Conservation (phyloP, 2,113 vertebrate species). For the Trachemys scripta region DNA sequence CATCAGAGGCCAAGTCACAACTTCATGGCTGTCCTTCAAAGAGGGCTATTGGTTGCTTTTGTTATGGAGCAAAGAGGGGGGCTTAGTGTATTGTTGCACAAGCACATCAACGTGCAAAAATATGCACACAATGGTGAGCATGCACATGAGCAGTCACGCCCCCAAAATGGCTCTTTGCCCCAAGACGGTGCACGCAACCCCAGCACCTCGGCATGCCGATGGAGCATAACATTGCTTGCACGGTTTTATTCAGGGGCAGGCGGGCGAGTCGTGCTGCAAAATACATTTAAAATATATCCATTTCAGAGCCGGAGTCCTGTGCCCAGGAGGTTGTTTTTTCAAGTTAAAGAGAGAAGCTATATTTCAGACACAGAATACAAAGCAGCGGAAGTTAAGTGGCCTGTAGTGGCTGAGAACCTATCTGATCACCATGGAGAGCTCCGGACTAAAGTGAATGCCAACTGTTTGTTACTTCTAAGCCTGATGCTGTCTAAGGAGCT, state of each 20-base stretch:
- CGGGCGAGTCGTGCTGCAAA: neutral
- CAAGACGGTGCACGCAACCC: rapidly evolving
- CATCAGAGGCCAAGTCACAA: neutral
- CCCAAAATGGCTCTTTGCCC: rapidly evolving
- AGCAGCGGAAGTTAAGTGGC: neutral
- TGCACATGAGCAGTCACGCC: rapidly evolving
- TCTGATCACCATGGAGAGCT: neutral
- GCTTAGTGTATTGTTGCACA: rapidly evolving
- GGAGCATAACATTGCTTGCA: neutral
- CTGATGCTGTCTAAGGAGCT: neutral
- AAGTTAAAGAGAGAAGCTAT: neutral
- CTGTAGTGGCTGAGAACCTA: neutral
- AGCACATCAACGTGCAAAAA: neutral
- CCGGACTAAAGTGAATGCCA: neutral
- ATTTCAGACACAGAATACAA: neutral
- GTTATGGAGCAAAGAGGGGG: neutral
- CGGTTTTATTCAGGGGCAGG: neutral
- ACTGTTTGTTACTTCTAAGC: neutral
- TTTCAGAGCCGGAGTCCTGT: neutral
- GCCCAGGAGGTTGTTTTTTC: rapidly evolving
- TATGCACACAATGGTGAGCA: rapidly evolving
- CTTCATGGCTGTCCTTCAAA: rapidly evolving
- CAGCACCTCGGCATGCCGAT: rapidly evolving
- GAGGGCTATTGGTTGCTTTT: neutral
- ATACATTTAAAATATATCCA: neutral